These are phyloP conservation scores for Heterocephalus glaber DNA, from an alignment of 2,113 vertebrate genomes.

Conservation along the genomic window DNA sequence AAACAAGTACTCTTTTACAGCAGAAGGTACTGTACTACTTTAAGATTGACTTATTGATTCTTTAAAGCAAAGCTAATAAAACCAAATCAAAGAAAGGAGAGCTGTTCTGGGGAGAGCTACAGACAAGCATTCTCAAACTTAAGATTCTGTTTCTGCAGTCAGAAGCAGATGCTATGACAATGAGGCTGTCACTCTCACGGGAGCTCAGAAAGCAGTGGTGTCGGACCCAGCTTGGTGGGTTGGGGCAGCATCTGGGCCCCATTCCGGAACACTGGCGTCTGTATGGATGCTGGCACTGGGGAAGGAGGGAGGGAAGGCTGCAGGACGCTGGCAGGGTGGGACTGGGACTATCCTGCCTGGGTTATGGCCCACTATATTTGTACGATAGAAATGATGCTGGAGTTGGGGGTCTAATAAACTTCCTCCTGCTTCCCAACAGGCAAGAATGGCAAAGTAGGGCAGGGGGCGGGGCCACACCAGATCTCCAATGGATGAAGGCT, in stretches of 20 bases:
- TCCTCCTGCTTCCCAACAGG: neutral
- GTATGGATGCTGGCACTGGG: fast-evolving
- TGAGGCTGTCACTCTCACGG: fast-evolving
- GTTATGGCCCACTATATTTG: neutral
- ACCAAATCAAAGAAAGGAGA: neutral
- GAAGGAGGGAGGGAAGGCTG: neutral
- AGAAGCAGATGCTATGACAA: neutral
- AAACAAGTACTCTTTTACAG: neutral
- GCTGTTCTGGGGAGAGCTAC: neutral
- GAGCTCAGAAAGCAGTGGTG: neutral
- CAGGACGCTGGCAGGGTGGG: neutral
- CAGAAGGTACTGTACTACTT: neutral
- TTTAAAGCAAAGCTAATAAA: neutral
- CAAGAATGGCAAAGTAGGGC: no score
- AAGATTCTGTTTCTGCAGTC: neutral
- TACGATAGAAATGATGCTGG: fast-evolving
- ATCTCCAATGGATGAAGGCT: neutral
- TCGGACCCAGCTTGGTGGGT: neutral
- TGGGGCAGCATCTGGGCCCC: neutral
- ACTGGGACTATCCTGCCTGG: neutral
- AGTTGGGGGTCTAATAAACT: neutral
- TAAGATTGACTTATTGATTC: neutral
- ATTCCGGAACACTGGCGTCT: neutral
- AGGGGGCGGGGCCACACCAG: neutral
- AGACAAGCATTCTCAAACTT: neutral